Evolutionary conservation across 2,113 vertebrate species (phyloP).

Genomic region (Macaca fascicularis): T2T-MFA8v1.1 NC_088378.1:44880501-44881000

Average conservation of each 20-base stretch:
- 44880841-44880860: not conserved
- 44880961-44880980: not conserved
- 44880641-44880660: not conserved
- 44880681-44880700: not conserved
- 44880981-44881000: not conserved
- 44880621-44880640: not conserved
- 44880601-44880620: not conserved
- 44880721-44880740: not conserved
- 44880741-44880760: not conserved
- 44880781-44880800: not conserved
- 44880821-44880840: not conserved
- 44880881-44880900: not conserved
- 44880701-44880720: not conserved
- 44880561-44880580: not conserved
- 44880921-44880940: not conserved
- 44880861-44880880: not conserved
- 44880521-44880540: not conserved
- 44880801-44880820: not conserved
- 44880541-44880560: rapidly evolving
- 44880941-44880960: not conserved
- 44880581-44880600: not conserved
- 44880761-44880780: not conserved
- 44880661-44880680: not conserved
- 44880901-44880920: not conserved
- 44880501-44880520: not conserved